Evolutionary conservation across 1,140 invertebrate genomes (phyloP).

Genomic region (Chironomus striatipennis): DNA sequence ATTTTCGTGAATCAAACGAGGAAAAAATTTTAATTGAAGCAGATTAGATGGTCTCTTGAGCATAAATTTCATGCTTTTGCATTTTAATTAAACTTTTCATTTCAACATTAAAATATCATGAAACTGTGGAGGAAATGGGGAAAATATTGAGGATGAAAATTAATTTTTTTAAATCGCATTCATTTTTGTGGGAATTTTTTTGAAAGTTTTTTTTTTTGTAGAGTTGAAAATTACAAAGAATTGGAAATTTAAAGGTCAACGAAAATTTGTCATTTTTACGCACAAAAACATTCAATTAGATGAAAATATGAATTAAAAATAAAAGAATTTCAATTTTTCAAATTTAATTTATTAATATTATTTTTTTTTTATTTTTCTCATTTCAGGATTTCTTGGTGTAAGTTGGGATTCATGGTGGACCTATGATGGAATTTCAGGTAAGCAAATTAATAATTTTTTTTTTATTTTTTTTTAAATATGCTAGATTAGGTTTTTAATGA

Average conservation of each 20-base stretch:
- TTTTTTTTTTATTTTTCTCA: constrained; percentile 31
- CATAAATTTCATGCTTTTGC: constrained; percentile 23
- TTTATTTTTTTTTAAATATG: background rate
- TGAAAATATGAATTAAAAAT: no score
- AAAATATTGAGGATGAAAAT: background rate
- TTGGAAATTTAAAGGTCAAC: no score
- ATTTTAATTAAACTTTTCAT: constrained; percentile 19
- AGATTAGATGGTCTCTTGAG: constrained; percentile 16
- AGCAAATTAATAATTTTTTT: constrained; percentile 35
- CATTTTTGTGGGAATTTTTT: no score
- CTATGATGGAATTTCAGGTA: constrained; percentile 87
- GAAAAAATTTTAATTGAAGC: background rate
- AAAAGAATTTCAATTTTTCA: no score
- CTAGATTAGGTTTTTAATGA: no score
- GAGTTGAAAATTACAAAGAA: no score
- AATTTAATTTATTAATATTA: no score
- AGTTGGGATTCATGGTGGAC: constrained; percentile 94
- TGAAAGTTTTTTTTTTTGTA: background rate
- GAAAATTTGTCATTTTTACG: no score
- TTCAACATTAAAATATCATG: background rate
- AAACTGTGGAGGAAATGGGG: no score
- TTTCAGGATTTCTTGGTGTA: constrained; percentile 50
- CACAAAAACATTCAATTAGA: no score
- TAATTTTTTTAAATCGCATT: background rate
- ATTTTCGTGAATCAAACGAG: no score